phyloP scores from a whole-genome alignment of 2,888 invertebrate species.

The Apodemia duryi region DNA sequence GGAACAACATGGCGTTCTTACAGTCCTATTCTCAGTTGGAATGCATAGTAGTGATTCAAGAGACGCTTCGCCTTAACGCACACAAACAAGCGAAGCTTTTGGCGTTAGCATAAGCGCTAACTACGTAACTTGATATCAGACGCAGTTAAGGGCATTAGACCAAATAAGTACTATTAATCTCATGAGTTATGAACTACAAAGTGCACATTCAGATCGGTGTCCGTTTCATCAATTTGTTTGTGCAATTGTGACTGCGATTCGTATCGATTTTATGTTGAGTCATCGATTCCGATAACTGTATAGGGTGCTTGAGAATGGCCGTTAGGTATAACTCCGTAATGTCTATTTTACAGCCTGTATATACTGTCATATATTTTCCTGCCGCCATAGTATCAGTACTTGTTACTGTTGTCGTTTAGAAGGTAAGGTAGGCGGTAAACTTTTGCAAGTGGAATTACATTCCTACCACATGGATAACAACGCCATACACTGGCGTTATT shows the following conservation, averaged over 20 bases:
- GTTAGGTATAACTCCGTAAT: background rate
- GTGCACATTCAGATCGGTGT: slow-evolving; percentile 11
- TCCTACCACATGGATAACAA: no score
- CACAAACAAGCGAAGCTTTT: slow-evolving; percentile 24
- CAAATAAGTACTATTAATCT: slow-evolving; percentile 33
- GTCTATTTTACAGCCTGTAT: background rate
- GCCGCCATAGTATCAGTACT: no score
- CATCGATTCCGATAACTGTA: slow-evolving; percentile 11
- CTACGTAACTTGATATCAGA: slow-evolving; percentile 32
- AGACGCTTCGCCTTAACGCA: slow-evolving; percentile 23
- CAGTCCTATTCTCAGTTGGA: no score
- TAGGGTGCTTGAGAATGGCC: slow-evolving; percentile 11
- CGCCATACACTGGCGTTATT: no score
- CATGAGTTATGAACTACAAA: slow-evolving; percentile 28
- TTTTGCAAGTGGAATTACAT: no score
- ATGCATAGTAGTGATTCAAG: no score
- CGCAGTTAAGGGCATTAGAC: slow-evolving; percentile 34
- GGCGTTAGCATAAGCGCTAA: slow-evolving; percentile 25
- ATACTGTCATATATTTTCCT: background rate
- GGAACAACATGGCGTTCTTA: no score
- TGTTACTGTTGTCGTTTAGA: no score
- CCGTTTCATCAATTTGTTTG: slow-evolving; percentile 17
- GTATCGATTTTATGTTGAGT: slow-evolving; percentile 14
- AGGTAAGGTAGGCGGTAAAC: no score
- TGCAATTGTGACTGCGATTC: slow-evolving; percentile 10